phyloP scores from a whole-genome alignment of 1,140 invertebrate genomes.

The Zaprionus kolodkinae region DNA sequence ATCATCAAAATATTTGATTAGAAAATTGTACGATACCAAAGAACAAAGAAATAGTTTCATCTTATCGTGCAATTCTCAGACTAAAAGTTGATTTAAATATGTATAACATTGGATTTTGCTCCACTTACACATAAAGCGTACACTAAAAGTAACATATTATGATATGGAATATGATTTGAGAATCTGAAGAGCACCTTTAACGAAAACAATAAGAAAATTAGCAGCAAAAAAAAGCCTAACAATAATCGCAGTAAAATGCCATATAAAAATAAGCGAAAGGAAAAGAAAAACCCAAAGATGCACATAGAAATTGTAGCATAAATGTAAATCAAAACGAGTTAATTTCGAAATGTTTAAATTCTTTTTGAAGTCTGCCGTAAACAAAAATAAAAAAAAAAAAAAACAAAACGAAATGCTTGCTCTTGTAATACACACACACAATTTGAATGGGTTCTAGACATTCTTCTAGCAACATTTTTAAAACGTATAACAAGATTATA shows the following conservation, averaged over 20 bases:
- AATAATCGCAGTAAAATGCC: slow-evolving; percentile 49
- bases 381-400: neutral
- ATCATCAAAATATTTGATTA: neutral
- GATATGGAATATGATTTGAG: slow-evolving; percentile 54
- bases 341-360: slow-evolving; percentile 22
- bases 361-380: slow-evolving; percentile 20
- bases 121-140: slow-evolving; percentile 17
- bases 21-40: neutral
- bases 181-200: slow-evolving; percentile 78
- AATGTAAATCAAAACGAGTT: slow-evolving; percentile 50
- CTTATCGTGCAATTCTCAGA: neutral
- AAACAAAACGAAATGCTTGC: slow-evolving; percentile 30
- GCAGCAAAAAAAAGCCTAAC: slow-evolving; percentile 59
- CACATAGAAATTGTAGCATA: slow-evolving; percentile 61
- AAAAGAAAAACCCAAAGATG: slow-evolving; percentile 34
- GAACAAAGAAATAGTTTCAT: neutral
- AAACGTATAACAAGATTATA: slow-evolving; percentile 33
- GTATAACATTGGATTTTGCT: slow-evolving; percentile 12
- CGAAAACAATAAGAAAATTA: slow-evolving; percentile 75
- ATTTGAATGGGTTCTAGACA: slow-evolving; percentile 41
- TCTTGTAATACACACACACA: slow-evolving; percentile 35
- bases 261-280: slow-evolving; percentile 49
- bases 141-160: slow-evolving; percentile 38
- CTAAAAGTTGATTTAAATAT: slow-evolving; percentile 15
- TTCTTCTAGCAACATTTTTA: slow-evolving; percentile 44